phyloP scores from a whole-genome alignment of 2,797 vertebrate genomes.

The Hapalemur alaotrensis region DNA sequence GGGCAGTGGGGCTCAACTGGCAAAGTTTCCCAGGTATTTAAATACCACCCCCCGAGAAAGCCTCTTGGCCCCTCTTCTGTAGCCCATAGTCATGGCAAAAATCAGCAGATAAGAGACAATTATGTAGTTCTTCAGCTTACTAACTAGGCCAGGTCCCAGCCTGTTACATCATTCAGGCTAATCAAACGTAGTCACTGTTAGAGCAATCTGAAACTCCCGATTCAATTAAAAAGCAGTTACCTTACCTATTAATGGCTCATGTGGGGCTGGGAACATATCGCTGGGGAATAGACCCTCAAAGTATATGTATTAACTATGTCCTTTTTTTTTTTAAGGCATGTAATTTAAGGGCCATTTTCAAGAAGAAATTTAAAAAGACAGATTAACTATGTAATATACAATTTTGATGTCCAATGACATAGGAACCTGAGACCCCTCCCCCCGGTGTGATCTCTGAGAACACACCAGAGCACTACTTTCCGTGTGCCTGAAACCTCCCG shows the following conservation, averaged over 20 bases:
- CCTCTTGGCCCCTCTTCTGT: background rate
- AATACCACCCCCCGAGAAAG: background rate
- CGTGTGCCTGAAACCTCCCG: background rate
- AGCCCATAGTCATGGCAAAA: background rate
- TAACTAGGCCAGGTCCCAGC: conserved; percentile 71
- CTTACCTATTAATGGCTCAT: background rate
- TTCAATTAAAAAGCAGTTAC: conserved; percentile 11
- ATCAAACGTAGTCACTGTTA: conserved; percentile 36
- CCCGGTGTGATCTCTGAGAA: background rate
- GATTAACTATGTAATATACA: background rate
- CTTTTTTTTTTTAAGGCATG: background rate
- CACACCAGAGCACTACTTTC: background rate
- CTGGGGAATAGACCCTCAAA: background rate
- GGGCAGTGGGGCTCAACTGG: too few species aligned
- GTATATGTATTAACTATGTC: background rate
- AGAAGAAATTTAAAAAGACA: background rate
- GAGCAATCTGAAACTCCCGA: background rate
- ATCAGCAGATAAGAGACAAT: background rate
- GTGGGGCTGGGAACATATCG: background rate
- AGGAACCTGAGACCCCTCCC: background rate
- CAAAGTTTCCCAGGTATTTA: background rate
- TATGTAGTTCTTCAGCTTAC: conserved; percentile 34
- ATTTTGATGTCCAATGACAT: too few species aligned
- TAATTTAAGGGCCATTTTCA: background rate
- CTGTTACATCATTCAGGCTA: conserved; percentile 77